phyloP scores from a whole-genome alignment of 2,113 vertebrate species.

The Athene noctua region DNA sequence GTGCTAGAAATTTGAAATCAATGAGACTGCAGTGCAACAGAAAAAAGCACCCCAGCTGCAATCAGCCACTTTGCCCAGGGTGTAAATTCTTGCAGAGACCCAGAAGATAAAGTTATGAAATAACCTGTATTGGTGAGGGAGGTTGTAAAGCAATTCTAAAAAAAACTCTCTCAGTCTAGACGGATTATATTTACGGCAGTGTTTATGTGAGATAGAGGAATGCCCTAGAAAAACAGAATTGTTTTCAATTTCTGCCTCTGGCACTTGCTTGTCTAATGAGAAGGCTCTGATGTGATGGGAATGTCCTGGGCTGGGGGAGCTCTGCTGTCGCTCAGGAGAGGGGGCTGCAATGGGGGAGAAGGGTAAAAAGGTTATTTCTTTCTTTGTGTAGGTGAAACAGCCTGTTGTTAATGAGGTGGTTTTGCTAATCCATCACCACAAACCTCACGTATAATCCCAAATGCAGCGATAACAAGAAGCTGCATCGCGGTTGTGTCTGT shows the following conservation, averaged over 20 bases:
- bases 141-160: not conserved
- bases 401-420: not conserved
- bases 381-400: not conserved
- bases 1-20: slow-evolving; percentile 1
- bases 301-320: not conserved
- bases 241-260: not conserved
- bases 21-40: not conserved
- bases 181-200: not conserved
- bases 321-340: not conserved
- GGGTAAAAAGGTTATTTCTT: not conserved
- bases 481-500: rapidly evolving
- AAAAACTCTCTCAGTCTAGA: not conserved
- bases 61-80: not conserved
- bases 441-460: not conserved
- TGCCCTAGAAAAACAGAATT: slow-evolving; percentile 44
- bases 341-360: not conserved
- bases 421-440: not conserved
- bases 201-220: slow-evolving; percentile 23
- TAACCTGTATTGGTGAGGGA: not conserved
- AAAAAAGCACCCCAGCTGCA: not conserved
- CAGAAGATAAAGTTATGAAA: slow-evolving; percentile 22
- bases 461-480: not conserved
- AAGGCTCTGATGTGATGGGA: not conserved
- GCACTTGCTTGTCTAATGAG: not conserved
- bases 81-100: not conserved